These are phyloP conservation scores for Cololabis saira DNA, from an alignment of 2,113 vertebrate species.

Conservation along the genomic window DNA sequence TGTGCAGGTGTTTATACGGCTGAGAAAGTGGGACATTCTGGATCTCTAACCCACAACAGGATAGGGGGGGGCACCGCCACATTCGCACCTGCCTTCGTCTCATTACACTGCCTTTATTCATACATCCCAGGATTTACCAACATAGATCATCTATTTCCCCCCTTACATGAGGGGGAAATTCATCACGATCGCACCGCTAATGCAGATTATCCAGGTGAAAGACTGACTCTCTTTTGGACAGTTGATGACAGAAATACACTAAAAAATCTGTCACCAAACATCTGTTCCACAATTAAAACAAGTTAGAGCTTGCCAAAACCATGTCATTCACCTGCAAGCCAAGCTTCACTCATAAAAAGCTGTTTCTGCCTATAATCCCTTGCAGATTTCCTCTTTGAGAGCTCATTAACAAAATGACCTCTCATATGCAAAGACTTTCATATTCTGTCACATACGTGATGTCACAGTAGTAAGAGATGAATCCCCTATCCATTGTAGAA, in stretches of 20 bases:
- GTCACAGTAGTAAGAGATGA: no score
- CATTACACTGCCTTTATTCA: background rate
- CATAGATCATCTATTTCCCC: background rate
- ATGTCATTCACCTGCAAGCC: slow-evolving; percentile 42
- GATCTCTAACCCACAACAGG: slow-evolving; percentile 5
- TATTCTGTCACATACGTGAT: no score
- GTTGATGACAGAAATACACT: slow-evolving; percentile 4
- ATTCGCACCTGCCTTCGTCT: no score
- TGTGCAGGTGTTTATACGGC: slow-evolving; percentile 59
- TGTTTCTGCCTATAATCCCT: slow-evolving; percentile 47
- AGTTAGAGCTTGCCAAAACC: slow-evolving; percentile 18
- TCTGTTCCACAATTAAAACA: slow-evolving; percentile 37
- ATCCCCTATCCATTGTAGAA: no score
- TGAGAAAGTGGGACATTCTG: slow-evolving; percentile 59
- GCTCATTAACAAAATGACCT: slow-evolving; percentile 42
- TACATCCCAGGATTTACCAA: background rate
- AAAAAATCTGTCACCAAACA: slow-evolving; percentile 37
- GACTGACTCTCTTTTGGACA: background rate
- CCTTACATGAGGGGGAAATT: background rate
- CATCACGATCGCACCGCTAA: background rate
- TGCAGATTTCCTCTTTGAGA: slow-evolving; percentile 44
- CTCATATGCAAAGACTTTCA: slow-evolving; percentile 32
- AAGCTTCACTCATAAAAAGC: slow-evolving; percentile 63
- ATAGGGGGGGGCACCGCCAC: no score
- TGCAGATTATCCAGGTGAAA: slow-evolving; percentile 15